Percentiles rank a stretch among this genome's conserved stretches.
phyloP scores from a whole-genome alignment of 2,797 vertebrate species.

The Parauchenoglanis ngamensis region DNA sequence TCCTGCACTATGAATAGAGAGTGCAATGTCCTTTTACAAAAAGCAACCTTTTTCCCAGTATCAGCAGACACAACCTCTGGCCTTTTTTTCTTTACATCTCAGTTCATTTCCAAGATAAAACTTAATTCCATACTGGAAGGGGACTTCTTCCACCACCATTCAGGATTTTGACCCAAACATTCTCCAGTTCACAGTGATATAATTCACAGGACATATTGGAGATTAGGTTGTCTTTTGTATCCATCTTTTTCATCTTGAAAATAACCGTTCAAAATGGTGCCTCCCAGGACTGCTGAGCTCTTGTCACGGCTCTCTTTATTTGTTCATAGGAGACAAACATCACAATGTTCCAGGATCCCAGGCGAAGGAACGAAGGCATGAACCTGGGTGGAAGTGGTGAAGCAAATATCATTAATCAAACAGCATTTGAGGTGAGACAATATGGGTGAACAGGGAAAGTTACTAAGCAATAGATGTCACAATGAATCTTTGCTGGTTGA shows the following conservation, averaged over 20 bases:
- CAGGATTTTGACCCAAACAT: not conserved
- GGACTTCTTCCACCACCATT: not conserved
- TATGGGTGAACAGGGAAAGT: not conserved
- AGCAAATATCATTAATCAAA: not conserved
- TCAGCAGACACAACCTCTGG: slow-evolving; percentile 24
- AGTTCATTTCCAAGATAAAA: slow-evolving; percentile 31
- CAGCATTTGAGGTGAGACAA: not conserved
- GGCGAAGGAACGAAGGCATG: slow-evolving; percentile 85
- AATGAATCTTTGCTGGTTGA: not conserved
- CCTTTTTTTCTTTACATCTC: slow-evolving; percentile 10
- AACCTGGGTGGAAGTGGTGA: slow-evolving; percentile 70
- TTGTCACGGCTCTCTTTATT: slow-evolving; percentile 75
- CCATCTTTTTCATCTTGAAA: not conserved
- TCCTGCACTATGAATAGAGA: not conserved
- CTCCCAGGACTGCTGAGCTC: slow-evolving; percentile 72
- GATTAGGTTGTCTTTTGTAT: not conserved
- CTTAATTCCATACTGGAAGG: not conserved
- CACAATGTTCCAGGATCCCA: slow-evolving; percentile 89
- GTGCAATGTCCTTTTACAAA: not conserved
- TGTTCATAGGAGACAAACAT: slow-evolving; percentile 85
- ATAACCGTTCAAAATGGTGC: slow-evolving; percentile 67
- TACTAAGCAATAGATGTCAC: not conserved
- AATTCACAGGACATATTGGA: not conserved
- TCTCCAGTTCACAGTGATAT: not conserved
- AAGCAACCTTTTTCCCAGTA: not conserved